Conservation (phyloP, 2,797 vertebrate genomes). For the Channa striata region DNA sequence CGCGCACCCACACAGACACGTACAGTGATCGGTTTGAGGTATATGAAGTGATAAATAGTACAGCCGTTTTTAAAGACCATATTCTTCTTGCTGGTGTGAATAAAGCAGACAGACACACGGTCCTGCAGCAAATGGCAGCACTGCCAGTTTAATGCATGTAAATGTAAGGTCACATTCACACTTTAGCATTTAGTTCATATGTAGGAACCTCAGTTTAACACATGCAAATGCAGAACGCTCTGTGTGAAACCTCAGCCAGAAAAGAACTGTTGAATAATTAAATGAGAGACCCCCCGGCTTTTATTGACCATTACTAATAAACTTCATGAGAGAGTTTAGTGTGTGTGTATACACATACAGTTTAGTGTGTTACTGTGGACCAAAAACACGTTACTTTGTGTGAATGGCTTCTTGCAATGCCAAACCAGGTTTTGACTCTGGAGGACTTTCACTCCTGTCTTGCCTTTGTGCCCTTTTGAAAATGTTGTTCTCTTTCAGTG, state of each 20-base stretch:
- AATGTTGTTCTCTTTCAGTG: too few relatives aligned
- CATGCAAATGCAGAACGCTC: constrained; percentile 20
- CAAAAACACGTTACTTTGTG: too few relatives aligned
- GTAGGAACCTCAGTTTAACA: constrained; percentile 17
- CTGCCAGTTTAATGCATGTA: constrained; percentile 12
- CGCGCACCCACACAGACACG: too few relatives aligned
- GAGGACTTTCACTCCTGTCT: too few relatives aligned
- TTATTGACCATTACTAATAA: too few relatives aligned
- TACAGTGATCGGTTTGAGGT: background rate
- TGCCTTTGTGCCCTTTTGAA: too few relatives aligned
- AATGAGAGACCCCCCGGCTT: background rate
- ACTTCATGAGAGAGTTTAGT: too few relatives aligned
- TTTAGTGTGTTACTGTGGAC: too few relatives aligned
- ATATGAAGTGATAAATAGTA: background rate
- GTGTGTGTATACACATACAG: too few relatives aligned
- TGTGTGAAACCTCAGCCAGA: constrained; percentile 6
- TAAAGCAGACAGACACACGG: background rate
- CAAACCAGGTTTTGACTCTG: too few relatives aligned
- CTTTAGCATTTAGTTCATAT: constrained; percentile 41
- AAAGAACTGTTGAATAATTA: background rate
- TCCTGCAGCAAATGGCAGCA: background rate
- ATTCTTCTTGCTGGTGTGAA: constrained; percentile 1
- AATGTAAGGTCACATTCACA: background rate
- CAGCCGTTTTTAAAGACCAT: background rate
- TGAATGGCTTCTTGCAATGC: too few relatives aligned